Percentiles rank a stretch among this genome's conserved stretches.
Evolutionary conservation across 2,113 vertebrate species (phyloP).

Genomic region (Macrotis lagotis): DNA sequence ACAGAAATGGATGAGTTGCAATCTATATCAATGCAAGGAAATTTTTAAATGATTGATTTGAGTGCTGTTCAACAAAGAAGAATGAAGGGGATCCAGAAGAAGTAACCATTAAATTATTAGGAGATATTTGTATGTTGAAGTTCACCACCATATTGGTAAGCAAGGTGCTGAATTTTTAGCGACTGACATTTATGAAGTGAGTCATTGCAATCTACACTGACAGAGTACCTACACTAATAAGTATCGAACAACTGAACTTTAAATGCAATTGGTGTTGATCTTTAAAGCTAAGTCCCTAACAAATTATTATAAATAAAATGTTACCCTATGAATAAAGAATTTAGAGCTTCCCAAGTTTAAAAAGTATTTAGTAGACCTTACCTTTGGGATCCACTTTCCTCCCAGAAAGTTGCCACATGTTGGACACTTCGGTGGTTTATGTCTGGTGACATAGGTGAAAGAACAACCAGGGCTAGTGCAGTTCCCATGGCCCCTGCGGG

Average conservation of each 20-base stretch:
- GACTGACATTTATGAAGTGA: background rate
- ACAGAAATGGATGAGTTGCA: background rate
- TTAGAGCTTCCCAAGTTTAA: slow-evolving; percentile 25
- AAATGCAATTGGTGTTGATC: background rate
- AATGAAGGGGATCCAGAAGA: background rate
- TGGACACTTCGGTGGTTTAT: slow-evolving; percentile 95
- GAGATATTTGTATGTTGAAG: background rate
- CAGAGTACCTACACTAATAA: background rate
- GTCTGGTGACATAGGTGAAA: slow-evolving; percentile 96
- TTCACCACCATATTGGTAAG: background rate
- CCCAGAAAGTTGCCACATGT: slow-evolving; percentile 92
- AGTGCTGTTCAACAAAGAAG: background rate
- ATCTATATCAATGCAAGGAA: background rate
- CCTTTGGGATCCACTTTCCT: slow-evolving; percentile 95
- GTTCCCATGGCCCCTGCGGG: slow-evolving; percentile 93
- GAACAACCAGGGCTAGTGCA: slow-evolving; percentile 94
- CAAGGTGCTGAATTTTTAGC: background rate
- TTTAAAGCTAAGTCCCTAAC: background rate
- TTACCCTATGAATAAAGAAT: background rate
- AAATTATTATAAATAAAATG: background rate
- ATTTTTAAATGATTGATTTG: background rate
- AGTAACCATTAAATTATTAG: background rate
- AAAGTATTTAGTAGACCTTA: slow-evolving; percentile 68
- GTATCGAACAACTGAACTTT: background rate
- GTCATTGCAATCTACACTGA: background rate